Conservation (phyloP, 2,888 invertebrate species). For the Drosophila mettleri region DNA sequence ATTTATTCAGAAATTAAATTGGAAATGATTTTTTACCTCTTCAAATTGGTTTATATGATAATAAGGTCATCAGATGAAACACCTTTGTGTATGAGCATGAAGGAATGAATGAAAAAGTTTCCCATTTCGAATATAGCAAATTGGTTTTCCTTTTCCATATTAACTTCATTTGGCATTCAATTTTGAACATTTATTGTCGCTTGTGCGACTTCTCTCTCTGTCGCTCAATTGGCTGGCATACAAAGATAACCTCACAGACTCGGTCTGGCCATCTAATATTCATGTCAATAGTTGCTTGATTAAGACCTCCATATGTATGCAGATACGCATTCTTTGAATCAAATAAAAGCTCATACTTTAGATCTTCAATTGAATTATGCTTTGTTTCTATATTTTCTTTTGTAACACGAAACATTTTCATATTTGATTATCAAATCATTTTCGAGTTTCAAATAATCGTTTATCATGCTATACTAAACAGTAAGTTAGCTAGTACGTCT, state of each 20-base stretch:
- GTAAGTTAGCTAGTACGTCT: background rate
- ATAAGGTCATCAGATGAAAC: background rate
- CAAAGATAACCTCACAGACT: background rate
- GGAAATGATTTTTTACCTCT: background rate
- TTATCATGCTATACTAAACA: background rate
- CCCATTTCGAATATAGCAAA: background rate
- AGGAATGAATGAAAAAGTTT: background rate
- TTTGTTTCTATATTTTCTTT: background rate
- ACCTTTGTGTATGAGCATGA: background rate
- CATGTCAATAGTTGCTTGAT: constrained; percentile 8
- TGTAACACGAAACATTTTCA: background rate
- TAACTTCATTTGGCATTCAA: constrained; percentile 39
- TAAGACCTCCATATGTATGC: background rate
- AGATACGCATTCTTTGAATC: background rate
- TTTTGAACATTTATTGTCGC: constrained; percentile 35
- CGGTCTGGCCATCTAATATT: background rate
- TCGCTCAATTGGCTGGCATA: constrained; percentile 12
- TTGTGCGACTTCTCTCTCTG: constrained; percentile 28
- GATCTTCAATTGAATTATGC: background rate
- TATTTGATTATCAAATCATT: background rate
- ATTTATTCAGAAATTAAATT: background rate
- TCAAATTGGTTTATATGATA: background rate
- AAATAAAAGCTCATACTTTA: background rate
- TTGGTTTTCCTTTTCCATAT: constrained; percentile 24
- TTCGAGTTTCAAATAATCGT: too few species aligned